A percentile compares a stretch with the other conserved stretches of the same genome.
Conservation (phyloP, 2,113 vertebrate genomes). For the Erpornis zantholeuca region DNA sequence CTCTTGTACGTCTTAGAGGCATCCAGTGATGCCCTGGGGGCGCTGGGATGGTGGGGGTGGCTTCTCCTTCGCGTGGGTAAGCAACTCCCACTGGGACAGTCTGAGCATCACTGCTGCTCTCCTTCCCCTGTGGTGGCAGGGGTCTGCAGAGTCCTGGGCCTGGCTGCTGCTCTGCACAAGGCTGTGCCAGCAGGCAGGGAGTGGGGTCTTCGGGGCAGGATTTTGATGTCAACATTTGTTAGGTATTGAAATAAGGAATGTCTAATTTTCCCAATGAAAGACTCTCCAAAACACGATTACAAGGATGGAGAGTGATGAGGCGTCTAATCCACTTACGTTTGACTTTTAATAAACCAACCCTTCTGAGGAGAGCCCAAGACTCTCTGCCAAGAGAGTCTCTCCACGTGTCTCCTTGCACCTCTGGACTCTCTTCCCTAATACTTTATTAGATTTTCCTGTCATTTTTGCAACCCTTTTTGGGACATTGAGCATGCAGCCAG, state of each 20-base stretch:
- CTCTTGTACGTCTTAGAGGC: too few species aligned
- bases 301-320: constrained; percentile 42
- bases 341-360: constrained; percentile 3
- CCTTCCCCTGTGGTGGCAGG: accelerated
- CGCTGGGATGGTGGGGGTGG: neutral
- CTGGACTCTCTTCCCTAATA: neutral
- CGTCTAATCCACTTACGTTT: constrained; percentile 39
- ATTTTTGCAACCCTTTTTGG: neutral
- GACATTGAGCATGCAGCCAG: neutral
- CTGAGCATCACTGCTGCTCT: accelerated
- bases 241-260: constrained; percentile 20
- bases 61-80: neutral
- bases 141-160: neutral
- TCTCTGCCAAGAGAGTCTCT: neutral
- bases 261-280: constrained; percentile 12
- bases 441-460: neutral
- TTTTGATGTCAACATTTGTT: constrained; percentile 43
- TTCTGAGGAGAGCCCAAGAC: neutral
- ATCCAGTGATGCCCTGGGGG: neutral
- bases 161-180: accelerated
- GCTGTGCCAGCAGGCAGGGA: neutral
- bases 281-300: constrained; percentile 19
- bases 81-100: neutral
- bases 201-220: neutral
- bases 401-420: neutral